phyloP scores from a whole-genome alignment of 2,113 vertebrate species.

The Crocuta crocuta region DNA sequence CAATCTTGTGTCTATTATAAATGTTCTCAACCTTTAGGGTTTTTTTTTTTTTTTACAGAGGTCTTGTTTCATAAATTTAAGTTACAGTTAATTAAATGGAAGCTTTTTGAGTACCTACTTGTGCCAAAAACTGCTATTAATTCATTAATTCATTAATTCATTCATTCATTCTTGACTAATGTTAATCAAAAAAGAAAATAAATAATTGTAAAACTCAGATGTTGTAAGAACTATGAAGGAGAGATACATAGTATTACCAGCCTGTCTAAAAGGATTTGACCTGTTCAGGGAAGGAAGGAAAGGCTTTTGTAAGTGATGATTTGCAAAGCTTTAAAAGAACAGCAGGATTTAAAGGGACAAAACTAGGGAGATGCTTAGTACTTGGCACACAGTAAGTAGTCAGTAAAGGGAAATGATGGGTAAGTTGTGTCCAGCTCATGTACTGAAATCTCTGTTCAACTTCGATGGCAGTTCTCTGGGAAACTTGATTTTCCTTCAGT shows the following conservation, averaged over 20 bases:
- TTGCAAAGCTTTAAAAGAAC: background rate
- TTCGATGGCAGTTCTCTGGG: background rate
- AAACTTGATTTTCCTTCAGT: constrained; percentile 50
- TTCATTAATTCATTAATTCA: background rate
- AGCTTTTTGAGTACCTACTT: constrained; percentile 1
- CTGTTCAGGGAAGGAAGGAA: background rate
- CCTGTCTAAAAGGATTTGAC: background rate
- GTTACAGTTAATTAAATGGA: constrained; percentile 53
- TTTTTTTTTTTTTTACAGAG: constrained; percentile 22
- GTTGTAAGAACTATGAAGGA: background rate
- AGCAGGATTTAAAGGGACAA: background rate
- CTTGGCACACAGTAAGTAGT: background rate
- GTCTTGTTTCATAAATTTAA: constrained; percentile 53
- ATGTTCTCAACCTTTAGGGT: constrained; percentile 29
- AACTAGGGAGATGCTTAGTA: background rate
- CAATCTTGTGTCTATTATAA: constrained; percentile 40
- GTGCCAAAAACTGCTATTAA: constrained; percentile 1
- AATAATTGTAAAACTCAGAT: background rate
- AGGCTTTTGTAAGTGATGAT: background rate
- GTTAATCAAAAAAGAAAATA: background rate
- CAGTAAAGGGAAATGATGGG: no score
- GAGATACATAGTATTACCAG: background rate
- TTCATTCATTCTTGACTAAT: background rate
- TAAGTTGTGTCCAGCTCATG: background rate
- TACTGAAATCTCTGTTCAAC: background rate